A percentile compares a stretch with the other conserved stretches of the same genome.
phyloP scores from a whole-genome alignment of 1,140 invertebrate species.

The Steinernema feltiae region DNA sequence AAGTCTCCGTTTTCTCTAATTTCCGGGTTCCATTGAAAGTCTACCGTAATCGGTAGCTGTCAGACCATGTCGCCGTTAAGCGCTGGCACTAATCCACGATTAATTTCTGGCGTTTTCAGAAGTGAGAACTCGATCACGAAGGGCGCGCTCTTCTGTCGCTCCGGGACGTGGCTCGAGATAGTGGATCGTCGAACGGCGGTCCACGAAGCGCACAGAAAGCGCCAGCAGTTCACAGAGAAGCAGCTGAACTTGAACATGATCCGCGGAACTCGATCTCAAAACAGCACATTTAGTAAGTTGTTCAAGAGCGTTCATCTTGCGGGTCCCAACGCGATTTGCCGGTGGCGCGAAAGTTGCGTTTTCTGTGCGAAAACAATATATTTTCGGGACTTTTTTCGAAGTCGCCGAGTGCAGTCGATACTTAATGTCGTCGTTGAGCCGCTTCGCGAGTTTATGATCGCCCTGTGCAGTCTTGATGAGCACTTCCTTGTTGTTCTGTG shows the following conservation, averaged over 20 bases:
- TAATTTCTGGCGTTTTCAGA: not conserved
- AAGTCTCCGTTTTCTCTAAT: not conserved
- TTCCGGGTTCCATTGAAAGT: too few relatives aligned
- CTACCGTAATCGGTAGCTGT: too few relatives aligned
- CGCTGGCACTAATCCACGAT: not conserved
- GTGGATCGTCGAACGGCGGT: not conserved
- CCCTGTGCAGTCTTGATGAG: not conserved
- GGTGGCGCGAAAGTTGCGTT: too few relatives aligned
- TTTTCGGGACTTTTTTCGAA: too few relatives aligned
- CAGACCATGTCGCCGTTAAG: not conserved
- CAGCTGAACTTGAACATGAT: too few relatives aligned
- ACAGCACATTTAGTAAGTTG: slow-evolving; percentile 1
- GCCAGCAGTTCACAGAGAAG: not conserved
- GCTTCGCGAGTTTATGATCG: slow-evolving; percentile 5
- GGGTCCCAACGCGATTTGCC: too few relatives aligned
- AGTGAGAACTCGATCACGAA: not conserved
- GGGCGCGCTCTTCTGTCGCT: not conserved
- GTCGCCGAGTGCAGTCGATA: not conserved
- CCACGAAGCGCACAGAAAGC: not conserved
- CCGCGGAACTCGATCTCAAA: slow-evolving; percentile 2
- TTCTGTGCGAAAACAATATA: too few relatives aligned
- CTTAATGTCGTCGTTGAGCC: not conserved
- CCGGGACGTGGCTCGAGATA: slow-evolving; percentile 3
- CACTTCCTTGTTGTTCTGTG: not conserved
- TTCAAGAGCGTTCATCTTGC: not conserved